A percentile compares a stretch with the other conserved stretches of the same genome.
Evolutionary conservation across 2,113 vertebrate genomes (phyloP).

Genomic region (Macrotis lagotis): DNA sequence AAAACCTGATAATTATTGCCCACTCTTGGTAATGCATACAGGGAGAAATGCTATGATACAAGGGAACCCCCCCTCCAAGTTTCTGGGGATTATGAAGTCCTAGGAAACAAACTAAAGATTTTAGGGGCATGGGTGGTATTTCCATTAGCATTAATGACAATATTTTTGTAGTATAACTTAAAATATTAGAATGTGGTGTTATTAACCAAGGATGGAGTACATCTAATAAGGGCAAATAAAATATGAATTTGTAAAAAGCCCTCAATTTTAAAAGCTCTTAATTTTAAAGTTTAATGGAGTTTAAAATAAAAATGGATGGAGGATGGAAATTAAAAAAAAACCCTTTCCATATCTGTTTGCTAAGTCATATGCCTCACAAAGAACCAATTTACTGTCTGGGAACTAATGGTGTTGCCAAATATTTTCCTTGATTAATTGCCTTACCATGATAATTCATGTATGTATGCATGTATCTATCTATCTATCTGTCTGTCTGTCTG

Average conservation of each 20-base stretch:
- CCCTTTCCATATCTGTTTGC: neutral
- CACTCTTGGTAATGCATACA: neutral
- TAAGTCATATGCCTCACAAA: neutral
- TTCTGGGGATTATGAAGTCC: neutral
- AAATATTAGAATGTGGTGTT: neutral
- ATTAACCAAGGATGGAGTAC: too few species aligned
- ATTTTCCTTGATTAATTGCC: neutral
- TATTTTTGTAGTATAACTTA: neutral
- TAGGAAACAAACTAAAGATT: neutral
- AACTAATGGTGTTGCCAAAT: neutral
- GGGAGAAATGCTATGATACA: neutral
- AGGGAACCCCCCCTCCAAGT: neutral
- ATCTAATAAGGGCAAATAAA: neutral
- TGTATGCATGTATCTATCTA: neutral
- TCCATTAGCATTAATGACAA: neutral
- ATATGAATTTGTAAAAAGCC: neutral
- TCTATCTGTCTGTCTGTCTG: neutral
- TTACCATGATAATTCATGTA: neutral
- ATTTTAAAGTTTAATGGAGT: neutral
- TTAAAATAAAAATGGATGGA: neutral
- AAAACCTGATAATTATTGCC: neutral
- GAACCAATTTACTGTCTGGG: neutral
- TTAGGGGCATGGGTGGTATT: neutral
- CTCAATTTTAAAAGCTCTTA: neutral
- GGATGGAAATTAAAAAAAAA: neutral